Conservation (phyloP, 2,797 vertebrate genomes). For the Tadarida brasiliensis region DNA sequence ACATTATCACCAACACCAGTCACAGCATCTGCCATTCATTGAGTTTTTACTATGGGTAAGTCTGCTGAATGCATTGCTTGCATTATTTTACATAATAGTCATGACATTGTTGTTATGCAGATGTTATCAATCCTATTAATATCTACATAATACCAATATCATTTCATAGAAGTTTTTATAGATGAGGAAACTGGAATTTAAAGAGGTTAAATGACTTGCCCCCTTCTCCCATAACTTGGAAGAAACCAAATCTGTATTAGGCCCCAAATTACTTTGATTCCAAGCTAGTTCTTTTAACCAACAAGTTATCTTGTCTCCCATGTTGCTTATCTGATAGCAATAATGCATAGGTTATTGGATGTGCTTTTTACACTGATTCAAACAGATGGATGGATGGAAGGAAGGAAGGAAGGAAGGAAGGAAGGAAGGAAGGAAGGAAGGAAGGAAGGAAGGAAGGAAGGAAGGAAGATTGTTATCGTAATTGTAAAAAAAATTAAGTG, state of each 20-base stretch:
- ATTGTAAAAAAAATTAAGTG: neutral
- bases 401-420: neutral
- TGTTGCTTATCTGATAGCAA: neutral
- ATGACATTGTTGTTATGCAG: neutral
- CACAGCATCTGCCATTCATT: neutral
- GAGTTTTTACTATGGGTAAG: neutral
- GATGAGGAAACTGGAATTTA: neutral
- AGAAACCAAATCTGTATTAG: neutral
- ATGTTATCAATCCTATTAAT: neutral
- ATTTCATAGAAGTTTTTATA: neutral
- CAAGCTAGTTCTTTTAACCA: neutral
- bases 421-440: accelerated
- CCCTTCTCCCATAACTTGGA: neutral
- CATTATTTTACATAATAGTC: neutral
- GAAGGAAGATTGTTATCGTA: neutral
- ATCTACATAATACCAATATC: neutral
- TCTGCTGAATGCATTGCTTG: neutral
- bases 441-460: too few relatives aligned
- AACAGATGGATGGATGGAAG: neutral
- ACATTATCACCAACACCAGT: neutral
- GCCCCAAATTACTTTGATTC: constrained; percentile 18
- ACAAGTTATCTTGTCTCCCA: neutral
- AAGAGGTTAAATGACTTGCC: neutral
- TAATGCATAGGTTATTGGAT: neutral
- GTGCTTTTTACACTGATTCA: neutral